phyloP scores from a whole-genome alignment of 2,888 invertebrate species.

The Ormia ochracea region DNA sequence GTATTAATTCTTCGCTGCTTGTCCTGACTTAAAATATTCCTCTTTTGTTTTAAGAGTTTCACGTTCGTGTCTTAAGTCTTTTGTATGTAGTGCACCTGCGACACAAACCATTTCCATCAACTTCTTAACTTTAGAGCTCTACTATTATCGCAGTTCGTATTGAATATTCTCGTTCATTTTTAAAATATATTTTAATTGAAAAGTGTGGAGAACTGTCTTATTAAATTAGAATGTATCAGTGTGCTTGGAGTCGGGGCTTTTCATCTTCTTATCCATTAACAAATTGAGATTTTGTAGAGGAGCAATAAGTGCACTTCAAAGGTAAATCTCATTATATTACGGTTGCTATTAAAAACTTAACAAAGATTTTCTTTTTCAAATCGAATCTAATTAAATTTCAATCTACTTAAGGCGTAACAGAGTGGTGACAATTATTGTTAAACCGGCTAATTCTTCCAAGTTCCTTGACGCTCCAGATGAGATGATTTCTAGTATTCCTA shows the following conservation, averaged over 20 bases:
- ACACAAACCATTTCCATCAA: constrained; percentile 52
- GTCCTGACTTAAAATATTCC: no score
- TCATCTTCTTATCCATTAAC: constrained; percentile 2
- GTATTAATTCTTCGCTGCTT: no score
- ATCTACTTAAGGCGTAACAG: constrained; percentile 65
- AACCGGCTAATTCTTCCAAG: constrained; percentile 51
- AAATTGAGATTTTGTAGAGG: neutral
- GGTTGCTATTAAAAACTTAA: constrained; percentile 19
- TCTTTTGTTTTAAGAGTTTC: no score
- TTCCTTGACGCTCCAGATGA: no score
- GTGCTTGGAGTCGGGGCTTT: constrained; percentile 3
- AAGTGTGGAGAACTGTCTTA: neutral
- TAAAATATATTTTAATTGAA: constrained; percentile 42
- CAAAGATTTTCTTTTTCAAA: constrained; percentile 39
- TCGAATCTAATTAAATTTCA: constrained; percentile 67
- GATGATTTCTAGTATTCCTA: no score
- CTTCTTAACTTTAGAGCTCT: constrained; percentile 35
- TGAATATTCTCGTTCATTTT: neutral
- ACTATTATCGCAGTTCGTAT: constrained; percentile 65
- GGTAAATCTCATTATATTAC: constrained; percentile 37
- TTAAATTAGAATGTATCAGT: constrained; percentile 15
- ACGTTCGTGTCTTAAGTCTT: constrained; percentile 70
- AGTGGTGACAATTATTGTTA: constrained; percentile 55
- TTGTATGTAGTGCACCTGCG: constrained; percentile 62
- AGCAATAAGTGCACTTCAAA: constrained; percentile 52